Conservation (phyloP, 2,888 invertebrate species). For the Rhaphigaster nebulosa region DNA sequence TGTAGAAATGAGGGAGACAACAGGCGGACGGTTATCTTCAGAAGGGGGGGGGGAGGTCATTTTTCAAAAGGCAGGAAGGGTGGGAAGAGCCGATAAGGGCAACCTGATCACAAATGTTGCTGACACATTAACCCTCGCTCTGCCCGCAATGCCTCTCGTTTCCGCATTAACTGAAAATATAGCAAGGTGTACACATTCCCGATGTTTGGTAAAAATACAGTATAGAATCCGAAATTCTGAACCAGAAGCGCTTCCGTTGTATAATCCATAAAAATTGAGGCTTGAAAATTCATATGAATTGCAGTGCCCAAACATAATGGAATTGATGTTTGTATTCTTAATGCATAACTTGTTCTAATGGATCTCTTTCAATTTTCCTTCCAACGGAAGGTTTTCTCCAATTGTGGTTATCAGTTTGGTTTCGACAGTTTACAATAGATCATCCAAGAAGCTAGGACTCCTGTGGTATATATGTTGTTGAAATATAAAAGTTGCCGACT, state of each 20-base stretch:
- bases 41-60: constrained; percentile 8
- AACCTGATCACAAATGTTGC: constrained; percentile 44
- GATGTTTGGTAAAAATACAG: neutral
- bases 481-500: constrained; percentile 43
- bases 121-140: constrained; percentile 46
- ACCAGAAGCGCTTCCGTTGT: neutral
- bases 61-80: constrained; percentile 48
- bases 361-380: neutral
- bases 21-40: constrained; percentile 46
- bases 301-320: neutral
- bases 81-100: constrained; percentile 35
- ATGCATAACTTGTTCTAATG: neutral
- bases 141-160: constrained; percentile 9
- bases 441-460: neutral
- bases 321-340: neutral
- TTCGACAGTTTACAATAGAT: neutral
- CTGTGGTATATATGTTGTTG: constrained; percentile 40
- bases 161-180: constrained; percentile 23
- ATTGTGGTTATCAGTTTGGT: neutral
- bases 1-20: constrained; percentile 46
- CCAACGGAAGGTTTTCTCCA: neutral
- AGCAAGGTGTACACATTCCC: neutral
- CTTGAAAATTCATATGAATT: neutral
- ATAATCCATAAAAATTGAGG: neutral
- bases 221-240: neutral